Evolutionary conservation across 2,888 invertebrate species (phyloP).

Genomic region (Rotaria socialis): DNA sequence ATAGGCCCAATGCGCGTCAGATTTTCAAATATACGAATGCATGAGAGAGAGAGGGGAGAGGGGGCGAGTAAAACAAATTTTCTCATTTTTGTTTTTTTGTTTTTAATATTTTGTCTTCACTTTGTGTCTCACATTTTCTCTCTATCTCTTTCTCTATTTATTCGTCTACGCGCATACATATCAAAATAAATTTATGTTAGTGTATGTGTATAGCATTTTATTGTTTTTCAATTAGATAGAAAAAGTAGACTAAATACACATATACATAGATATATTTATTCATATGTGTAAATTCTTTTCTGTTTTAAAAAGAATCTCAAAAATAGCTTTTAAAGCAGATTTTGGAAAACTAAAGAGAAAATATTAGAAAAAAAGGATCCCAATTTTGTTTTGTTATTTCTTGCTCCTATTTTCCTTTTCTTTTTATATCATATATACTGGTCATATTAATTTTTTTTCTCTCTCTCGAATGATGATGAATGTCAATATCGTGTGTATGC

Average conservation of each 20-base stretch:
- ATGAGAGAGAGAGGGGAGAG: background rate
- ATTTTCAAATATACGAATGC: slow-evolving; percentile 29
- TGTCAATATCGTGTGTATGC: slow-evolving; percentile 8
- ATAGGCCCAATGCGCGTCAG: slow-evolving; percentile 7
- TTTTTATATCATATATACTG: background rate
- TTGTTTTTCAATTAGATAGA: slow-evolving; percentile 20
- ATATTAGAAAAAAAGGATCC: background rate
- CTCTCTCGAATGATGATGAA: slow-evolving; percentile 28
- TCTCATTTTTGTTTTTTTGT: background rate
- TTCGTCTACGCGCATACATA: slow-evolving; percentile 4
- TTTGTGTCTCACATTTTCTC: background rate
- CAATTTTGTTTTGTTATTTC: background rate
- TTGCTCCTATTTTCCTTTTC: background rate
- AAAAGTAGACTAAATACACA: background rate
- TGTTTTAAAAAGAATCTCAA: slow-evolving; percentile 9
- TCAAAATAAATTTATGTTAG: background rate
- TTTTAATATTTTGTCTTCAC: background rate
- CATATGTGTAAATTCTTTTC: background rate
- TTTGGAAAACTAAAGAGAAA: background rate
- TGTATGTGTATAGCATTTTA: background rate
- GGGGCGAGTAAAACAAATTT: background rate
- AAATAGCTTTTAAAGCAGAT: background rate
- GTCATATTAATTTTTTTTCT: background rate
- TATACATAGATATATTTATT: background rate
- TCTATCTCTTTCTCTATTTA: background rate